These are phyloP conservation scores for Watsonalla cultraria DNA, from an alignment of 2,888 invertebrate species.

Conservation along the genomic window DNA sequence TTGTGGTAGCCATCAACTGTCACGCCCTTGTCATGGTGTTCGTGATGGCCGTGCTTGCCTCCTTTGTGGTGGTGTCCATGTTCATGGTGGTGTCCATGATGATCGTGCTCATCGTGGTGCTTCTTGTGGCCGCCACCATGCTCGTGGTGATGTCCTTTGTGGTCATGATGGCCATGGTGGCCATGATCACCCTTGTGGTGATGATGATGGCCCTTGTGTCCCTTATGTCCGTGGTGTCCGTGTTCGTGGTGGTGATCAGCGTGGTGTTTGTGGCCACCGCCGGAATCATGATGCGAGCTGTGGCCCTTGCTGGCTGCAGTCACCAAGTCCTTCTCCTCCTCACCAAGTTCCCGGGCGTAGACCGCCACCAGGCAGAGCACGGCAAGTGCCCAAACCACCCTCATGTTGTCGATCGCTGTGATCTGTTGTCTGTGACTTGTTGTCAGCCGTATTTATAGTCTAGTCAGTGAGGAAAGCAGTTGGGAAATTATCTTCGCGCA, in stretches of 20 bases:
- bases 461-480: constrained; percentile 60
- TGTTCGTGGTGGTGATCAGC: constrained; percentile 67
- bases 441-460: constrained; percentile 63
- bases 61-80: constrained; percentile 71
- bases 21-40: constrained; percentile 70
- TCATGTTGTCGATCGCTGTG: constrained; percentile 60
- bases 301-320: constrained; percentile 59
- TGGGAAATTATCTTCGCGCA: constrained; percentile 50
- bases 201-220: constrained; percentile 70
- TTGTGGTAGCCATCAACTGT: constrained; percentile 69
- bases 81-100: constrained; percentile 66
- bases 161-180: constrained; percentile 65
- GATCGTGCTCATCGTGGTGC: constrained; percentile 63
- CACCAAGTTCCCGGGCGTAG: constrained; percentile 53
- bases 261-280: constrained; percentile 66
- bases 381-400: constrained; percentile 55
- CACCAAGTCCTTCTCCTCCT: constrained; percentile 62
- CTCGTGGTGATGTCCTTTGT: constrained; percentile 62
- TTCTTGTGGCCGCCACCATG: constrained; percentile 68
- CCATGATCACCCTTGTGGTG: constrained; percentile 70
- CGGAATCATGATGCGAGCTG: constrained; percentile 55
- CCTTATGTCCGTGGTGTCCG: constrained; percentile 63
- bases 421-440: constrained; percentile 24
- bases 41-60: constrained; percentile 64
- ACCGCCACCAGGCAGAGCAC: constrained; percentile 63